Evolutionary conservation across 1,140 invertebrate genomes (phyloP).

Genomic region (Ceratina japonica): DNA sequence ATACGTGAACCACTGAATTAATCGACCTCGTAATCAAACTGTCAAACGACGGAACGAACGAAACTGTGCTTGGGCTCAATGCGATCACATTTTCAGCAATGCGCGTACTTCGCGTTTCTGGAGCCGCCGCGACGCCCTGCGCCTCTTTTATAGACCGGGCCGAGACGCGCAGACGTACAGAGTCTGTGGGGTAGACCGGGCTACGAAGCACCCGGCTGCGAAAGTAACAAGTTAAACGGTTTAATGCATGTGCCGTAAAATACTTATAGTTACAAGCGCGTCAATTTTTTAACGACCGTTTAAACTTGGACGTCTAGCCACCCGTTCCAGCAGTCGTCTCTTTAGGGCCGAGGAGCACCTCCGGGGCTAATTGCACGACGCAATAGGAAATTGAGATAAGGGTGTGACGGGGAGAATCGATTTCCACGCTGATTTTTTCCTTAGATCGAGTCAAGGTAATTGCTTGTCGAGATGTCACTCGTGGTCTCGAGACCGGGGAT

Average conservation of each 20-base stretch:
- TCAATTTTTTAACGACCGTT: no score
- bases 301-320: no score
- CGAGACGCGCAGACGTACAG: constrained; percentile 70
- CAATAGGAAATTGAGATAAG: no score
- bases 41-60: background rate
- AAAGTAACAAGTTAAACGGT: background rate
- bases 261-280: no score
- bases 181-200: constrained; percentile 36
- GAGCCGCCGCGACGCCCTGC: constrained; percentile 70
- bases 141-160: constrained; percentile 72
- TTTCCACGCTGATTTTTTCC: no score
- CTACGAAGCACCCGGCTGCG: constrained; percentile 50
- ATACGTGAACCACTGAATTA: background rate
- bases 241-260: no score
- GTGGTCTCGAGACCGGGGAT: background rate
- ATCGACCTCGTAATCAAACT: background rate
- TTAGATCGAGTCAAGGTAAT: background rate
- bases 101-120: constrained; percentile 76
- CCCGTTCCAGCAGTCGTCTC: no score
- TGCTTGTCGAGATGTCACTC: background rate
- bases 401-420: no score
- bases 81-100: constrained; percentile 71
- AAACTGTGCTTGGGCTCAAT: constrained; percentile 23
- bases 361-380: no score
- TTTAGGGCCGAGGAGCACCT: no score